phyloP scores from a whole-genome alignment of 1,140 invertebrate species.

The Propsilocerus akamusi region DNA sequence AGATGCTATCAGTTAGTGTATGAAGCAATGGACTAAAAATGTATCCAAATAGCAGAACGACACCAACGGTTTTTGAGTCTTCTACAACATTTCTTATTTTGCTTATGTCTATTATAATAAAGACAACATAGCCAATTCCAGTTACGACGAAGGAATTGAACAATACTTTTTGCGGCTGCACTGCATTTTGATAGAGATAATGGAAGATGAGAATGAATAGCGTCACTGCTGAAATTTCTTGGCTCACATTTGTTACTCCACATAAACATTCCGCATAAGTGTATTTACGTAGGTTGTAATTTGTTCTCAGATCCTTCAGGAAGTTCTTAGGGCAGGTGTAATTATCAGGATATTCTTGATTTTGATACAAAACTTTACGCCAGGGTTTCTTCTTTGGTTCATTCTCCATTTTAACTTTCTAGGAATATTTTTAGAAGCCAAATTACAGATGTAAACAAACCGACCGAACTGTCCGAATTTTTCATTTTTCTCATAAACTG shows the following conservation, averaged over 20 bases:
- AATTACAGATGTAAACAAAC: too few relatives aligned
- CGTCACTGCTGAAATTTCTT: slow-evolving; percentile 55
- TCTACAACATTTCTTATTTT: slow-evolving; percentile 21
- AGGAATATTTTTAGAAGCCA: background rate
- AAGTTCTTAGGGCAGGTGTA: slow-evolving; percentile 76
- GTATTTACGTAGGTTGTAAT: slow-evolving; percentile 56
- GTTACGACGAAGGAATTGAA: slow-evolving; percentile 30
- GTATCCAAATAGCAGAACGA: slow-evolving; percentile 69
- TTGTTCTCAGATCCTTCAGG: slow-evolving; percentile 67
- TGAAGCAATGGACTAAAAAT: slow-evolving; percentile 80
- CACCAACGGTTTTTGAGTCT: slow-evolving; percentile 46
- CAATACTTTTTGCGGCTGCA: slow-evolving; percentile 39
- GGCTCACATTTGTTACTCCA: slow-evolving; percentile 50
- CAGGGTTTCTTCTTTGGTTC: slow-evolving; percentile 32
- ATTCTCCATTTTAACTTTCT: background rate
- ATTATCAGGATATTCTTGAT: slow-evolving; percentile 73
- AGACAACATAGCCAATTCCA: slow-evolving; percentile 26
- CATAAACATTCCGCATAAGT: slow-evolving; percentile 44
- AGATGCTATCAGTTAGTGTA: slow-evolving; percentile 86
- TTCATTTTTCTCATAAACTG: too few relatives aligned
- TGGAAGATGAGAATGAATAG: slow-evolving; percentile 57
- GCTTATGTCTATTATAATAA: slow-evolving; percentile 15
- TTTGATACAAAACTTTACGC: slow-evolving; percentile 79
- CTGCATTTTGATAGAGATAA: slow-evolving; percentile 46
- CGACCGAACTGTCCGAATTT: too few relatives aligned